Evolutionary conservation across 2,797 vertebrate species (phyloP).

Genomic region (Argentina silus): DNA sequence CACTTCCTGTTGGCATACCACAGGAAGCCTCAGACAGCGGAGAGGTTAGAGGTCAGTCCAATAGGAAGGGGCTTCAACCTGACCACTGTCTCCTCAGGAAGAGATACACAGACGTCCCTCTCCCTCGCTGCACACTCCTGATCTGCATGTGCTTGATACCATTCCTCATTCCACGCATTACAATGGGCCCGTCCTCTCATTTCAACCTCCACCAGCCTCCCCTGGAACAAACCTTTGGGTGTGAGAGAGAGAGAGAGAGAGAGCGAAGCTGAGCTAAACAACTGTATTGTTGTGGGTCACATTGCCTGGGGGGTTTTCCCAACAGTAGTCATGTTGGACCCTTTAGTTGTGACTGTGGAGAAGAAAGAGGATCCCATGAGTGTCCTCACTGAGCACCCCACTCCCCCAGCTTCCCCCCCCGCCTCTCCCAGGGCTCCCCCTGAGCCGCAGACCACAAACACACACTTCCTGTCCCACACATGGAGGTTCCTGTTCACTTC

Average conservation of each 20-base stretch:
- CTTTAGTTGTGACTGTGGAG: not conserved
- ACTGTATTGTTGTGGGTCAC: too few relatives aligned
- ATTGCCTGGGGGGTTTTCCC: too few relatives aligned
- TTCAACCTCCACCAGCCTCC: too few relatives aligned
- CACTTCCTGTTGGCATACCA: not conserved
- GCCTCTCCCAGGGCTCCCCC: slow-evolving; percentile 21
- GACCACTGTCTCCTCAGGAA: slow-evolving; percentile 58
- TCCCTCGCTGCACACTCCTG: too few relatives aligned
- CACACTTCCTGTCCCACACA: slow-evolving; percentile 35
- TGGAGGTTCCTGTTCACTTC: slow-evolving; percentile 21
- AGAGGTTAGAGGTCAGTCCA: not conserved
- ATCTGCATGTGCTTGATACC: too few relatives aligned
- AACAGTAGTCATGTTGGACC: too few relatives aligned
- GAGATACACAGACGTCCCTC: not conserved
- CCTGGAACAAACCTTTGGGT: too few relatives aligned
- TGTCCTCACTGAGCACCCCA: not conserved
- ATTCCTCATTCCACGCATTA: too few relatives aligned
- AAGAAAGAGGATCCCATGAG: not conserved
- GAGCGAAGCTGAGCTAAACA: too few relatives aligned
- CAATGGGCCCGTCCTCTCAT: too few relatives aligned
- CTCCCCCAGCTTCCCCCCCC: slow-evolving; percentile 9
- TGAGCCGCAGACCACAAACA: slow-evolving; percentile 34
- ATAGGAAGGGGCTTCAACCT: slow-evolving; percentile 23
- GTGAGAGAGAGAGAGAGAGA: too few relatives aligned
- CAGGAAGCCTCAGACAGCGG: slow-evolving; percentile 8